A percentile compares a stretch with the other conserved stretches of the same genome.
phyloP scores from a whole-genome alignment of 2,113 vertebrate genomes.

The Indicator indicator region DNA sequence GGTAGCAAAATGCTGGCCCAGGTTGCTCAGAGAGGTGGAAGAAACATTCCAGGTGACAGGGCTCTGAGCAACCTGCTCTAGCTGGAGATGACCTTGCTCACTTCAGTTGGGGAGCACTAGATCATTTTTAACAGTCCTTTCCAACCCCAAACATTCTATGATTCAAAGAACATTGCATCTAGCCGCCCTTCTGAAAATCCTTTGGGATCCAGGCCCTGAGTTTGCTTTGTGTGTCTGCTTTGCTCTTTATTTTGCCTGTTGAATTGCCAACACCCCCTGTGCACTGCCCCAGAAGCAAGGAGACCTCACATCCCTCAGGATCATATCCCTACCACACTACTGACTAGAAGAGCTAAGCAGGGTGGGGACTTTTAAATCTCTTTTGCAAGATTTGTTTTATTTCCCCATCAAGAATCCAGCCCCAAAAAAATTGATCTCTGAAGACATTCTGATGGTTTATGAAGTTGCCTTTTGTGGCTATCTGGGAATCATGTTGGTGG shows the following conservation, averaged over 20 bases:
- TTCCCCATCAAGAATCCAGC: background rate
- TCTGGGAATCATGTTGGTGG: background rate
- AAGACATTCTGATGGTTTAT: background rate
- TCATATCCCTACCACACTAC: background rate
- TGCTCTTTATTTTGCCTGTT: background rate
- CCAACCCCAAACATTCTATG: too few species aligned
- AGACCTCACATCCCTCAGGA: background rate
- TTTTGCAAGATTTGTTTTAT: background rate
- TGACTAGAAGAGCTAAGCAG: background rate
- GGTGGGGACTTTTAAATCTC: background rate
- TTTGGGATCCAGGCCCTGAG: background rate
- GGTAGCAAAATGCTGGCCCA: too few species aligned
- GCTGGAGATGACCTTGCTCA: too few species aligned
- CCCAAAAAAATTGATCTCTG: background rate
- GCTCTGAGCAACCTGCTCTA: too few species aligned
- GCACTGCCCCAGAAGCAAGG: background rate
- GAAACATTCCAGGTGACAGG: too few species aligned
- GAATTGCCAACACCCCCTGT: background rate
- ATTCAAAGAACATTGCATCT: background rate
- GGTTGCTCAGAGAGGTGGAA: too few species aligned
- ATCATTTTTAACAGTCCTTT: too few species aligned
- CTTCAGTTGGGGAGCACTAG: too few species aligned
- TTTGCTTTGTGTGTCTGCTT: background rate
- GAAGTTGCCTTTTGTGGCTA: background rate
- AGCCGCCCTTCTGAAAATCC: too few species aligned